Percentiles rank a stretch among this genome's conserved stretches.
These are phyloP conservation scores for Lasioglossum villosulum DNA, from an alignment of 2,888 invertebrate species.

Conservation along the genomic window DNA sequence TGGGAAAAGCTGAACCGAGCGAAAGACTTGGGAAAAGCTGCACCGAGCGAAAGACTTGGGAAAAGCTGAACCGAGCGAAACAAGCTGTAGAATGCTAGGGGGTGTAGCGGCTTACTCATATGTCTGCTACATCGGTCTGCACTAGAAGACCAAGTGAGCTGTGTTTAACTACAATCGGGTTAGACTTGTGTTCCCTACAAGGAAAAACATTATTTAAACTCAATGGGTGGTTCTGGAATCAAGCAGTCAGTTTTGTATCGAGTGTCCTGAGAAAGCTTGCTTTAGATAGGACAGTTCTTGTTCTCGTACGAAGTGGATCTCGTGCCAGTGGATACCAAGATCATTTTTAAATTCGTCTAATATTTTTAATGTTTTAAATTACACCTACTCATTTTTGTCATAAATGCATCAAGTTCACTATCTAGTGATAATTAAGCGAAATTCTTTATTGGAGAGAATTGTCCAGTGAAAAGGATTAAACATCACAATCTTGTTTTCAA, in stretches of 20 bases:
- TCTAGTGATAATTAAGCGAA: not conserved
- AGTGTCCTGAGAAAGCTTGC: constrained; percentile 39
- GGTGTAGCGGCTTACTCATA: constrained; percentile 68
- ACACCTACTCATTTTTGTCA: no score
- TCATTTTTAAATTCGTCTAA: not conserved
- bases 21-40: constrained; percentile 51
- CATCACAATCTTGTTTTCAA: not conserved
- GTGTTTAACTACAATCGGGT: constrained; percentile 73
- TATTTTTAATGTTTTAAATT: no score
- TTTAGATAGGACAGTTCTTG: constrained; percentile 21
- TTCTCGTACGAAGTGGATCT: constrained; percentile 10
- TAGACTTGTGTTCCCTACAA: constrained; percentile 77
- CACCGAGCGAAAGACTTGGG: constrained; percentile 49
- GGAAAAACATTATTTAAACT: constrained; percentile 72
- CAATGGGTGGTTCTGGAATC: constrained; percentile 21
- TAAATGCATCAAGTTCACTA: no score
- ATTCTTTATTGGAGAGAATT: not conserved
- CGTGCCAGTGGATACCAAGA: constrained; percentile 6
- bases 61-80: constrained; percentile 56
- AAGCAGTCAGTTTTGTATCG: constrained; percentile 25
- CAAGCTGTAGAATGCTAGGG: constrained; percentile 56
- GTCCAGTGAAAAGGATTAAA: not conserved
- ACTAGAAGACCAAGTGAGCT: constrained; percentile 71
- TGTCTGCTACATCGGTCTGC: constrained; percentile 71
- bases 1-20: constrained; percentile 54